phyloP scores from a whole-genome alignment of 2,113 vertebrate genomes.

The Ammodytes marinus region DNA sequence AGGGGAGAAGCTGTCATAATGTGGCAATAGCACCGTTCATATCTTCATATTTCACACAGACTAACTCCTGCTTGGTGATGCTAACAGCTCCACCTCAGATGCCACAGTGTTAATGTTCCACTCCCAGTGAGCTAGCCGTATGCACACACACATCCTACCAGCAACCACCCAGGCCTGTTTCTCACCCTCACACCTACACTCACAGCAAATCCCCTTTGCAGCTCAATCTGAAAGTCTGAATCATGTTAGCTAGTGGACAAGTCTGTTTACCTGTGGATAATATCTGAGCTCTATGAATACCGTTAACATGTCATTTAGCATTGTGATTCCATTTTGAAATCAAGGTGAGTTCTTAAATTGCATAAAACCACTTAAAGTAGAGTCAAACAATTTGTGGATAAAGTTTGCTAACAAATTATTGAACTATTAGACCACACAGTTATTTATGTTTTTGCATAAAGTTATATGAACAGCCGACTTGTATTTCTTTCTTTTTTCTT shows the following conservation, averaged over 20 bases:
- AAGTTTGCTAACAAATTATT: background rate
- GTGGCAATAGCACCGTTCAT: too few species aligned
- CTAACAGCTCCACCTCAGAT: constrained; percentile 2
- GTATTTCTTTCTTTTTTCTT: too few species aligned
- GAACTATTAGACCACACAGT: background rate
- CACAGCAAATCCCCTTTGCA: constrained; percentile 16
- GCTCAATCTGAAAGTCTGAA: constrained; percentile 26
- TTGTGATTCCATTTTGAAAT: background rate
- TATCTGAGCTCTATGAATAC: constrained; percentile 10
- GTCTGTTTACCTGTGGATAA: constrained; percentile 33
- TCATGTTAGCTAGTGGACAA: constrained; percentile 20
- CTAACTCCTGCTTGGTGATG: background rate
- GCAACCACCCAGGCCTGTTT: constrained; percentile 17
- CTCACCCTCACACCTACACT: background rate
- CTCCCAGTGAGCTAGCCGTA: constrained; percentile 15
- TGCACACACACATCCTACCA: constrained; percentile 5
- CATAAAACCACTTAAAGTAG: background rate
- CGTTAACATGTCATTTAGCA: background rate
- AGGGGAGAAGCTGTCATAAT: background rate
- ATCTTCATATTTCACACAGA: background rate
- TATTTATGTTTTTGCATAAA: background rate
- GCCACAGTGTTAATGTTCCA: constrained; percentile 2
- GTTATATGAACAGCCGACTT: too few species aligned
- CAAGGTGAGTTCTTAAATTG: background rate
- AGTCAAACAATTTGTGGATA: background rate